Base-by-base conservation (phyloP, 2,888 invertebrate genomes). In the Drosophila parthenogenetica region DNA sequence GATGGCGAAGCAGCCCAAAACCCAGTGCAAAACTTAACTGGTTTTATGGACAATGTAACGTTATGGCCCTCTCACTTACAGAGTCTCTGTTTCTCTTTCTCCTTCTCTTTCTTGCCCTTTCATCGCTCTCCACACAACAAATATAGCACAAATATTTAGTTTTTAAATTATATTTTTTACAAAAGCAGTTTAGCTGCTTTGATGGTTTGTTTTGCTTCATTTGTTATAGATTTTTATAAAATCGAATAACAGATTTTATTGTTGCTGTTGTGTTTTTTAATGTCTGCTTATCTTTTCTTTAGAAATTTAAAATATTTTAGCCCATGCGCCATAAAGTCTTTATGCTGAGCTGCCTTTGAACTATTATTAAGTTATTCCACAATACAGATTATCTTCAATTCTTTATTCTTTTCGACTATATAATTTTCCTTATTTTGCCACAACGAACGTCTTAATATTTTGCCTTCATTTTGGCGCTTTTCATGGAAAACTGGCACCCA, bases 1-100 rank as follows among this genome's bases (percentile, higher is more conserved):
- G 59, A 79, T 81, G 69, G 75, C 78, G 72, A 29, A 66, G 69
- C 63, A 62, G 32, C 66, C 66, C 61, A 40, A 60, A 48, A 45
- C 45, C 53, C 51, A 66, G 54, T 57, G 40, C 43, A 49, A 54
- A 70, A 69, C 17, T 61, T 65, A 86, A 89, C 89, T 87, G 85
- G 87, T 87, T 84, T 88, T 71, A 51, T 66, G 68, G 42, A 40
- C 69, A 53, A 43, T 48, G 19, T 49, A 37, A 48, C 25, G 48
- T 40, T 25, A 14, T 22, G n/a, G 54, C 58, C 66, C 66, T 65
- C 19, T 57, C 32, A 25, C 40, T 51, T 35, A 13, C 35, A 13
- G 13, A 11, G 35, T 35, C 13, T 13, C 2, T 35, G 3, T 11
- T 13, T 65, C 32, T 25, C 40, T 51, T 51, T 37, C 4, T 29